Conservation (phyloP, 2,797 vertebrate species). For the Oreochromis mossambicus region DNA sequence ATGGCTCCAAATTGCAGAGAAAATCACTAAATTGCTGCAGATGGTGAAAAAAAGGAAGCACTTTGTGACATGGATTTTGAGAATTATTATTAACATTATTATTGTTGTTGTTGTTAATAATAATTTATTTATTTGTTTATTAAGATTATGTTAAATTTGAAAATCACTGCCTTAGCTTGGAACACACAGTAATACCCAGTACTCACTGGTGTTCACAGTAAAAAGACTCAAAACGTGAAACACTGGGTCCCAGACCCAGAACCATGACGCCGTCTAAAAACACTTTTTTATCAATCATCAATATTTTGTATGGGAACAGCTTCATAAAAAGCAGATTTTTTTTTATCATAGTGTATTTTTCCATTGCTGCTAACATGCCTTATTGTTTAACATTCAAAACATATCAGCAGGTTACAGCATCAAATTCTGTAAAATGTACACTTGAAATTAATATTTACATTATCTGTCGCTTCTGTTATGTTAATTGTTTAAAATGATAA, state of each 20-base stretch:
- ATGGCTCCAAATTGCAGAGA: neutral
- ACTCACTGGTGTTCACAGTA: neutral
- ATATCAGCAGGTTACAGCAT: neutral
- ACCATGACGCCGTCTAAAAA: rapidly evolving
- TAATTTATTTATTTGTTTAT: rapidly evolving
- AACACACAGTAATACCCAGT: neutral
- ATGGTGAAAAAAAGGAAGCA: neutral
- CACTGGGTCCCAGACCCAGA: neutral
- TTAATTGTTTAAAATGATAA: neutral
- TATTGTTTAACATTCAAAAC: neutral
- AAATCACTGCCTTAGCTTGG: neutral
- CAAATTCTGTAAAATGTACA: rapidly evolving
- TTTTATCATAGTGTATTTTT: neutral
- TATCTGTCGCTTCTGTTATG: neutral
- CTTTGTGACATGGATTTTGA: neutral
- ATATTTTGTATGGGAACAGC: neutral
- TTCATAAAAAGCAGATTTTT: neutral
- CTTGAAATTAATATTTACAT: neutral
- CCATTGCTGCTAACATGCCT: neutral
- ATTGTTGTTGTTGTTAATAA: neutral
- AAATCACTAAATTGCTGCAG: neutral
- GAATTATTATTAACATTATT: neutral
- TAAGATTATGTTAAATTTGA: neutral
- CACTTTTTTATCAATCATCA: neutral
- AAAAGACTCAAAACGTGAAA: neutral